These are phyloP conservation scores for Halcyon malimbica DNA, from an alignment of 2,113 vertebrate genomes.

Conservation along the genomic window DNA sequence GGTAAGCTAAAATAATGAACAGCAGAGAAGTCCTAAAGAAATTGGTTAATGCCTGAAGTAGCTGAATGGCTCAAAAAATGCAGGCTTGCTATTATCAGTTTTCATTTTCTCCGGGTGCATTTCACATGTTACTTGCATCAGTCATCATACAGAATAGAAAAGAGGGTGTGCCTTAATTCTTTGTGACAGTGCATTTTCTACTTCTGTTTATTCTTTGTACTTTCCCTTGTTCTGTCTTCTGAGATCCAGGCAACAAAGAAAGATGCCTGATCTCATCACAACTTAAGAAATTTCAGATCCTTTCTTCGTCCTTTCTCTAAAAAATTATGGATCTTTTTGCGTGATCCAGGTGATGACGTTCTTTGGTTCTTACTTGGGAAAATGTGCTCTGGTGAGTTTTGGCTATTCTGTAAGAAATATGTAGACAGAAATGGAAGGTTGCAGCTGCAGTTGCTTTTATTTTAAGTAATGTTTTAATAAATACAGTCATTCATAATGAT, in stretches of 20 bases:
- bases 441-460: neutral
- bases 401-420: neutral
- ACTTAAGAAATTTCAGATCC: neutral
- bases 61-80: slow-evolving; percentile 14
- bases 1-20: slow-evolving; percentile 20
- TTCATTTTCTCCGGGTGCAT: neutral
- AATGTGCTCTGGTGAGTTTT: neutral
- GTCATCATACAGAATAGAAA: neutral
- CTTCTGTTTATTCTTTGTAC: neutral
- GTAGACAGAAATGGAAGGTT: neutral
- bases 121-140: neutral
- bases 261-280: neutral
- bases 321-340: neutral
- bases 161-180: neutral
- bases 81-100: neutral
- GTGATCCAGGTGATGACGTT: neutral
- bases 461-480: neutral
- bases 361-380: neutral
- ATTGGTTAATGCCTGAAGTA: neutral
- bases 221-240: neutral
- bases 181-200: neutral
- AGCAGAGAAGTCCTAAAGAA: neutral
- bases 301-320: neutral
- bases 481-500: neutral
- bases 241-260: neutral